Conservation (phyloP, 2,797 vertebrate genomes). For the Paramormyrops hopkinsi region DNA sequence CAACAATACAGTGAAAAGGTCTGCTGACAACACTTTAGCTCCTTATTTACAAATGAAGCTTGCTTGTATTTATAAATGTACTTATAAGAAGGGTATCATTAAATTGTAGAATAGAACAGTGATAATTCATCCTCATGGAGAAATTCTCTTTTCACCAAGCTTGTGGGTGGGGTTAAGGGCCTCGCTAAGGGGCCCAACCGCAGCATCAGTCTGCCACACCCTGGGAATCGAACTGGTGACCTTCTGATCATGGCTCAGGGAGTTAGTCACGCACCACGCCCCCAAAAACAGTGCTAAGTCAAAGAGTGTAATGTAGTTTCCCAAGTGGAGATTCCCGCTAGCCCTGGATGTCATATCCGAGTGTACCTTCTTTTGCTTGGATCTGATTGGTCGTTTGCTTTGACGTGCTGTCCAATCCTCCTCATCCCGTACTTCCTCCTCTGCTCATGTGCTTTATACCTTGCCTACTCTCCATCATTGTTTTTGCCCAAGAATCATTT, state of each 20-base stretch:
- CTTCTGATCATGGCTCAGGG: not conserved
- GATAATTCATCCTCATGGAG: not conserved
- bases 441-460: not conserved
- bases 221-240: not conserved
- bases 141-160: not conserved
- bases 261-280: not conserved
- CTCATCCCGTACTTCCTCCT: not conserved
- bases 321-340: not conserved
- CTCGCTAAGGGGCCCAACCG: not conserved
- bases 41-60: not conserved
- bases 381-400: not conserved
- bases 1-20: not conserved
- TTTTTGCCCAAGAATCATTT: not conserved
- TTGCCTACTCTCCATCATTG: not conserved
- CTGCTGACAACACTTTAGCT: not conserved
- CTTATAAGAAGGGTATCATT: not conserved
- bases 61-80: not conserved
- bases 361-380: not conserved
- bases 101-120: not conserved
- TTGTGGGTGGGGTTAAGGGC: not conserved
- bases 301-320: not conserved
- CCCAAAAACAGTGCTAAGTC: not conserved
- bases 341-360: not conserved
- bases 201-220: not conserved
- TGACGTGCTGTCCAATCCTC: not conserved